Conservation (phyloP, 2,113 vertebrate genomes). For the Puffinus mauretanicus region DNA sequence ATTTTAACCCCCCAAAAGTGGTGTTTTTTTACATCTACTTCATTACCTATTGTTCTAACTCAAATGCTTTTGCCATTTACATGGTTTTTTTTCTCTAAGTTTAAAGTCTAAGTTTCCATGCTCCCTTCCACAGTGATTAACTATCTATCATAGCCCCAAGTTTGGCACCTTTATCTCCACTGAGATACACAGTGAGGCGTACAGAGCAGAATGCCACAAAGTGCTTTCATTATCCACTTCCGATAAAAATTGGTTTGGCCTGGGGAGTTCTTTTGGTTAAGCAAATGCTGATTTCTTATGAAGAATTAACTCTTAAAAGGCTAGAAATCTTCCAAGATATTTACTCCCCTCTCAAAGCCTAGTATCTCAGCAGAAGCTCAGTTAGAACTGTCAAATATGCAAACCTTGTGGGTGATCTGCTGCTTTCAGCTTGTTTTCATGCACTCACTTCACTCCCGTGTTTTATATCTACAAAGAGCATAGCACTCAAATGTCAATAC, state of each 20-base stretch:
- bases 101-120: neutral
- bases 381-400: neutral
- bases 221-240: neutral
- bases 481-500: neutral
- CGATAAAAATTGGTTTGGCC: neutral
- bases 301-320: neutral
- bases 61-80: neutral
- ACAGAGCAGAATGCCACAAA: neutral
- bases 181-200: neutral
- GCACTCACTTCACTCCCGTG: neutral
- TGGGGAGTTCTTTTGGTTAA: neutral
- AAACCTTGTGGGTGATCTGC: neutral
- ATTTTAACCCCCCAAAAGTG: neutral
- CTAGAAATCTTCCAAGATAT: neutral
- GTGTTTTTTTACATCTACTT: neutral
- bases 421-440: neutral
- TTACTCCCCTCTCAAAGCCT: neutral
- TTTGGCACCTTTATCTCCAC: neutral
- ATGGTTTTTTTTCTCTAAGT: neutral
- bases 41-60: neutral
- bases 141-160: neutral
- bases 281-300: neutral
- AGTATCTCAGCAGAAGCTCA: neutral
- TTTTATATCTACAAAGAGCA: neutral
- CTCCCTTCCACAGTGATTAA: neutral